Evolutionary conservation across 1,140 invertebrate species (phyloP), one percentile per base, ranked within the genome.

Genomic region (Pissodes strobi): DNA sequence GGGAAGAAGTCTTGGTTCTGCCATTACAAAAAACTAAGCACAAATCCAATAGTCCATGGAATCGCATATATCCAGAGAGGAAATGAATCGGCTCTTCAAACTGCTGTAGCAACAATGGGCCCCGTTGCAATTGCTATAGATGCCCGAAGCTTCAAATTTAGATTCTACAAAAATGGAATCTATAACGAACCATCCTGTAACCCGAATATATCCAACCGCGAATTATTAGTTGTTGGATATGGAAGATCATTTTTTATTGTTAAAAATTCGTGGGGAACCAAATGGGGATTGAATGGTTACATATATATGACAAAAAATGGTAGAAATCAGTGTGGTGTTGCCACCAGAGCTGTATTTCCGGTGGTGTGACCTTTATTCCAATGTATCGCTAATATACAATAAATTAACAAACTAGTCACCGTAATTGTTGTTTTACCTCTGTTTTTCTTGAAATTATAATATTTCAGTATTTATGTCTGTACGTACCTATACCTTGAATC

Each of bases 51-150:
- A 21, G 12, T 63, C 2, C n/a, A 19, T 53, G 21, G 34, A 25
- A 45, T 46, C 0, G 21, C 17, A 10, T 9, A 18, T 3, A 18
- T 45, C 1, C 5, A n/a, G 41, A 25, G 5, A 10, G 45, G 22
- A 2, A 72, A 87, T 74, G 88, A 94, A 78, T 53, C 84, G 0
- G 88, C 67, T 79, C 94, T 61, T 67, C 78, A 87, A 67, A 75
- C 82, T 63, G 93, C 92, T 66, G 85, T 97, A 63, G 93, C 93
- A 43, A 94, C 88, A 2, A 80, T 93, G 64, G 95, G 96, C 13
- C 95, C 95, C 4, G 74, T 91, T 9, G 85, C 89, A 4, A 84
- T 92, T 46, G 95, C 93, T 61, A 98, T 99, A 75, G 95, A 98
- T 84, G 96, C 96, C 52, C 58, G 34, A 6, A 18, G 22, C 6